Percentiles rank a stretch among this genome's conserved stretches.
Evolutionary conservation across 2,888 invertebrate genomes (phyloP).

Genomic region (Apotomis betuletana): DNA sequence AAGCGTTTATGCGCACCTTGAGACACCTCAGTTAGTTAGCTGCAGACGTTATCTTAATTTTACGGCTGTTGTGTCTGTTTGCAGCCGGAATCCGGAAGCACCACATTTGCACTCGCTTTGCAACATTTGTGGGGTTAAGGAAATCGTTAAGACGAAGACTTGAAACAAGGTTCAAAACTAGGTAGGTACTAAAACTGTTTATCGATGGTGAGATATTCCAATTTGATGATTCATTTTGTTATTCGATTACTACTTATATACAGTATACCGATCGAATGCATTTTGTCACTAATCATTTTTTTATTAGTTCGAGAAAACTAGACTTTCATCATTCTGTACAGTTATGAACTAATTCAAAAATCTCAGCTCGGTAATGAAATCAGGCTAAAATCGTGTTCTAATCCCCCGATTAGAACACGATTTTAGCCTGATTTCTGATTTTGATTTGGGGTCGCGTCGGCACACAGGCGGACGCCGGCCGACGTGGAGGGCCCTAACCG

Average conservation of each 20-base stretch:
- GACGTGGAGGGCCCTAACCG: constrained; percentile 35
- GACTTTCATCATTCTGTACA: not conserved
- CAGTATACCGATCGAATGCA: not conserved
- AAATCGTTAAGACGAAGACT: constrained; percentile 22
- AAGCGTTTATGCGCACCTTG: constrained; percentile 35
- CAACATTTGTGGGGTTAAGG: constrained; percentile 29
- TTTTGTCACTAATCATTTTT: too few species aligned
- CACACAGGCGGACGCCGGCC: constrained; percentile 7
- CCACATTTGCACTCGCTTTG: constrained; percentile 37
- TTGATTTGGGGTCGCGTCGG: constrained; percentile 6
- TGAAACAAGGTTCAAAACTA: not conserved
- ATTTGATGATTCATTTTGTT: not conserved
- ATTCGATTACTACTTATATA: not conserved
- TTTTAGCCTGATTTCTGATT: too few species aligned
- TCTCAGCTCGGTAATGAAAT: constrained; percentile 12
- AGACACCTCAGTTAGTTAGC: constrained; percentile 41
- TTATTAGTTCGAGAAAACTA: too few species aligned
- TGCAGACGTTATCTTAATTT: constrained; percentile 41
- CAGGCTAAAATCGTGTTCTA: constrained; percentile 11
- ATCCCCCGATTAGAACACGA: too few species aligned
- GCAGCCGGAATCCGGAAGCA: constrained; percentile 31
- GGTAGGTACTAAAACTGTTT: not conserved
- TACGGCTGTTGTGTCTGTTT: constrained; percentile 35
- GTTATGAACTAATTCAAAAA: constrained; percentile 9
- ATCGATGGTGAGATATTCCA: constrained; percentile 6